Conservation (phyloP, 2,888 invertebrate species). For the Ectemnius cavifrons region DNA sequence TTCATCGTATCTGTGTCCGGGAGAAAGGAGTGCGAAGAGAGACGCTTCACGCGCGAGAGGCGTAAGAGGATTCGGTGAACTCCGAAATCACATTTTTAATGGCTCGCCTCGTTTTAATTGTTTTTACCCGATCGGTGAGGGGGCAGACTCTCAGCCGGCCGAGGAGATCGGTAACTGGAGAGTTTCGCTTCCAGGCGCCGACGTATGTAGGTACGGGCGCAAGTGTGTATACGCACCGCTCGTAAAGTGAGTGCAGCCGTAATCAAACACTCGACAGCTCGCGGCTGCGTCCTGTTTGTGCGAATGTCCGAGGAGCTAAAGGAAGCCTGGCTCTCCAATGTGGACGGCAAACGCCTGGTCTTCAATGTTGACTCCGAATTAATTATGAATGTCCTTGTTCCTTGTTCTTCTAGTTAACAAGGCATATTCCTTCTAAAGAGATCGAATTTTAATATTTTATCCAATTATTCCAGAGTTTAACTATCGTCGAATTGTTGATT, state of each 20-base stretch:
- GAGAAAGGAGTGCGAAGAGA: background rate
- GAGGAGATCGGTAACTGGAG: slow-evolving; percentile 34
- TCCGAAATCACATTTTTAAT: slow-evolving; percentile 57
- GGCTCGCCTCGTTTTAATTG: slow-evolving; percentile 53
- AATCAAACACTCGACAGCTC: slow-evolving; percentile 35
- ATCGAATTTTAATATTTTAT: too few species aligned
- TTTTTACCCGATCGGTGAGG: slow-evolving; percentile 51
- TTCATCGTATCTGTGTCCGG: slow-evolving; percentile 20
- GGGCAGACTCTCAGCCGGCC: slow-evolving; percentile 11
- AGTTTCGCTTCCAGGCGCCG: slow-evolving; percentile 35
- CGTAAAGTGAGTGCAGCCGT: slow-evolving; percentile 39
- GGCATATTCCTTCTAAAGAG: background rate
- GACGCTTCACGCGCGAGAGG: background rate
- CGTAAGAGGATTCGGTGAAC: slow-evolving; percentile 51
- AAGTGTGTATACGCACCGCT: slow-evolving; percentile 24
- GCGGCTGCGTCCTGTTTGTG: slow-evolving; percentile 9
- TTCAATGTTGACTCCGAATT: background rate
- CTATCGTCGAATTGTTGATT: too few species aligned
- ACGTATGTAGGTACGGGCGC: slow-evolving; percentile 28
- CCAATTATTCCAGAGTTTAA: too few species aligned
- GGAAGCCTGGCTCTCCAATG: slow-evolving; percentile 5
- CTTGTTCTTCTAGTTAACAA: background rate
- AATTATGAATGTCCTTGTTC: background rate
- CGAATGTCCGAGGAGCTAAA: slow-evolving; percentile 1
- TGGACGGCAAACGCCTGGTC: background rate